Evolutionary conservation across 1,140 invertebrate species (phyloP).

Genomic region (Proales similis): DNA sequence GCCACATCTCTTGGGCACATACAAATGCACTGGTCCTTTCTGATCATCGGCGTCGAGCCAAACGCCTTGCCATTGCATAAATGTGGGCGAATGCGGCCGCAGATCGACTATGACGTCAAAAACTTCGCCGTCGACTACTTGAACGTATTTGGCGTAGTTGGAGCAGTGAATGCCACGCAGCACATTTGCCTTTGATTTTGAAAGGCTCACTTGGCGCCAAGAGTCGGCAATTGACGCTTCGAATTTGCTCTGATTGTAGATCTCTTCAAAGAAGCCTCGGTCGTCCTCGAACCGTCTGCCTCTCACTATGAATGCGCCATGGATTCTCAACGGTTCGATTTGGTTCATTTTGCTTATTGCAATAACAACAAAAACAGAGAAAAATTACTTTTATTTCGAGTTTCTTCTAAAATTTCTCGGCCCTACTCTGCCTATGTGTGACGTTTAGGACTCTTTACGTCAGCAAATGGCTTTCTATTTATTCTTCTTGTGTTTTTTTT

Average conservation of each 20-base stretch:
- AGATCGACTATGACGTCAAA: conserved; percentile 14
- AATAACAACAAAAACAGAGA: too few relatives aligned
- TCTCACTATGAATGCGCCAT: neutral
- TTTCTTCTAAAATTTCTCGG: too few relatives aligned
- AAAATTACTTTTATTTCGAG: too few relatives aligned
- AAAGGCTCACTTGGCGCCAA: neutral
- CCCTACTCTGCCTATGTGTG: too few relatives aligned
- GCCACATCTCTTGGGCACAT: neutral
- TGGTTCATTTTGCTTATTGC: too few relatives aligned
- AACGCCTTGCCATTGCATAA: neutral
- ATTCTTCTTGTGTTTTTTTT: too few relatives aligned
- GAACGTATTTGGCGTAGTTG: neutral
- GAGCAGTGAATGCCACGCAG: neutral
- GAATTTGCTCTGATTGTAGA: neutral
- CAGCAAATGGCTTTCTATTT: too few relatives aligned
- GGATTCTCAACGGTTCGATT: neutral
- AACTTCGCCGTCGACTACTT: neutral
- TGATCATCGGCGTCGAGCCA: neutral
- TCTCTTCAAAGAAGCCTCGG: too few relatives aligned
- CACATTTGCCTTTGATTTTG: conserved; percentile 1
- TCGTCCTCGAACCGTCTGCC: neutral
- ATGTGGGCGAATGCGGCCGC: neutral
- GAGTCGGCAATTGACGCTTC: neutral
- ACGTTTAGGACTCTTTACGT: too few relatives aligned
- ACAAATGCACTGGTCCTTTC: neutral